phyloP scores from a whole-genome alignment of 2,888 invertebrate species.

The Oxystoma pomonae region DNA sequence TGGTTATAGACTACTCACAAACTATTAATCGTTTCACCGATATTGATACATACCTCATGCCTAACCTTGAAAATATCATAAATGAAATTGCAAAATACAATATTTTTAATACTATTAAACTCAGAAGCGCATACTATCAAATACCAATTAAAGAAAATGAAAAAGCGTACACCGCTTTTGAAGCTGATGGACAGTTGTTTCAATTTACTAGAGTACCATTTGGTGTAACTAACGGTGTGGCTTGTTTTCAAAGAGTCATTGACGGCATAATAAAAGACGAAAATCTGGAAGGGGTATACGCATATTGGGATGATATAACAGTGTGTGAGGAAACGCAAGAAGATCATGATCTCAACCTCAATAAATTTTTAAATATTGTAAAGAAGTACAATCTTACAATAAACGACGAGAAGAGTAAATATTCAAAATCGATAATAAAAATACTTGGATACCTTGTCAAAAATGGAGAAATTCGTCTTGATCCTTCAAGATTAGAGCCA shows the following conservation, averaged over 20 bases:
- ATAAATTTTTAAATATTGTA: neutral
- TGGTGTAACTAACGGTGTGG: constrained; percentile 13
- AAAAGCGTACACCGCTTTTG: constrained; percentile 13
- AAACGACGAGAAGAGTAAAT: neutral
- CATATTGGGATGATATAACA: neutral
- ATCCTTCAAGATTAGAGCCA: neutral
- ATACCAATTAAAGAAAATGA: constrained; percentile 9
- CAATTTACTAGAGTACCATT: constrained; percentile 13
- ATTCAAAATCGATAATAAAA: neutral
- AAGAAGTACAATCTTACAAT: neutral
- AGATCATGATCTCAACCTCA: neutral
- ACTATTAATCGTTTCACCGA: constrained; percentile 28
- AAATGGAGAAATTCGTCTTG: neutral
- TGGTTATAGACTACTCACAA: constrained; percentile 30
- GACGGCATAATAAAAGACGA: neutral
- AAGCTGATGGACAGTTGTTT: constrained; percentile 8
- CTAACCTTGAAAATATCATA: constrained; percentile 15
- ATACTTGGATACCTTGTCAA: neutral
- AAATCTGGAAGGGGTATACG: neutral
- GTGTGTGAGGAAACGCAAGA: neutral
- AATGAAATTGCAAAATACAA: constrained; percentile 7
- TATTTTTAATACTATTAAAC: constrained; percentile 5
- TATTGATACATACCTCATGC: constrained; percentile 27
- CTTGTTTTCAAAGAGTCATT: constrained; percentile 5
- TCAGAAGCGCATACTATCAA: constrained; percentile 15